Conservation (phyloP, 2,888 invertebrate genomes). For the Junonia oenone region DNA sequence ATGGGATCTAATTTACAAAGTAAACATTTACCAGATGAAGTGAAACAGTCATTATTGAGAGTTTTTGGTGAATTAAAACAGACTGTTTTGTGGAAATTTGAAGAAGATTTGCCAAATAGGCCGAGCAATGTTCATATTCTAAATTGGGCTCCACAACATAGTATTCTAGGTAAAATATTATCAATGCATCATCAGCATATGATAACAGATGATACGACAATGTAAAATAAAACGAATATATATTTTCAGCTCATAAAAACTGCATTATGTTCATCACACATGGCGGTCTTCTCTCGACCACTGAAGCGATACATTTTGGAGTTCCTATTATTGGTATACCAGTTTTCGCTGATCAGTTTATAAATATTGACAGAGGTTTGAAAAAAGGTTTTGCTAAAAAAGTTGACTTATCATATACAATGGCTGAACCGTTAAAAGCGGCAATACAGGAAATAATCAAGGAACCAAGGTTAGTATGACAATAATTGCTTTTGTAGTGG, state of each 20-base stretch:
- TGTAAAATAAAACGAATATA: background rate
- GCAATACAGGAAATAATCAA: conserved; percentile 39
- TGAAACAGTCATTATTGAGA: conserved; percentile 39
- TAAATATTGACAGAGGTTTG: conserved; percentile 45
- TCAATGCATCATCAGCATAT: background rate
- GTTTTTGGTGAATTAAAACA: conserved; percentile 51
- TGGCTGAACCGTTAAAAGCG: conserved; percentile 36
- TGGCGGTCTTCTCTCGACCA: conserved; percentile 56
- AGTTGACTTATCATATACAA: conserved; percentile 37
- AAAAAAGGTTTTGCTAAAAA: conserved; percentile 43
- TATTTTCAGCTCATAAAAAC: conserved; percentile 58
- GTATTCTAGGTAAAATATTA: conserved; percentile 41
- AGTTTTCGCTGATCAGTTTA: conserved; percentile 53
- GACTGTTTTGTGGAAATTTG: conserved; percentile 60
- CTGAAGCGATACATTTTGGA: conserved; percentile 50
- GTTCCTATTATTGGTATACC: conserved; percentile 57
- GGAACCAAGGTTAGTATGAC: conserved; percentile 39
- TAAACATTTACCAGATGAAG: conserved; percentile 40
- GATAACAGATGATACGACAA: no score
- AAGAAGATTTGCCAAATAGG: conserved; percentile 40
- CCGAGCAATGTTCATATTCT: conserved; percentile 62
- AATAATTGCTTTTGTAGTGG: no score
- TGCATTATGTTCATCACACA: conserved; percentile 57
- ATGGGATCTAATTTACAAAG: conserved; percentile 54
- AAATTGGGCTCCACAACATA: conserved; percentile 63